Conservation (phyloP, 2,797 vertebrate genomes). For the Acipenser ruthenus region DNA sequence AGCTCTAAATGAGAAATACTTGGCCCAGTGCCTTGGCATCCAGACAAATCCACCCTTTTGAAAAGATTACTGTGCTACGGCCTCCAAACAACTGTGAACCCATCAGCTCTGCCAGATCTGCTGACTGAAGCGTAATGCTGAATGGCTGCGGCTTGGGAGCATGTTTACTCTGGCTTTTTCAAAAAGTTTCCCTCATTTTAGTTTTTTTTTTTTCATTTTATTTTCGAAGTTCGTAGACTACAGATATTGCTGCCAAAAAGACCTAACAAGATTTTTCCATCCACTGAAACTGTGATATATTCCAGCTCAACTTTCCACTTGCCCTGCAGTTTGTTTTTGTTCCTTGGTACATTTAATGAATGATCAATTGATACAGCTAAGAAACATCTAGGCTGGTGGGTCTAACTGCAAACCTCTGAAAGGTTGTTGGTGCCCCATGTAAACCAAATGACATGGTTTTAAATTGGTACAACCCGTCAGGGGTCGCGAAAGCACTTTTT, state of each 20-base stretch:
- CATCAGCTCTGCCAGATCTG: conserved; percentile 56
- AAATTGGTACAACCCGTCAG: no score
- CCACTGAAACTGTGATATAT: conserved; percentile 24
- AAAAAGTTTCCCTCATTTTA: conserved; percentile 54
- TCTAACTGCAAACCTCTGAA: conserved; percentile 12
- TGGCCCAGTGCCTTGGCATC: conserved; percentile 59
- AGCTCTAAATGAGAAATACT: conserved; percentile 68
- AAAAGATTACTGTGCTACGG: conserved; percentile 66
- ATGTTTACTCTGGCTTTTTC: conserved; percentile 53
- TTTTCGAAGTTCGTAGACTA: conserved; percentile 24
- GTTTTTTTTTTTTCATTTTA: conserved; percentile 27
- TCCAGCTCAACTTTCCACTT: conserved; percentile 21
- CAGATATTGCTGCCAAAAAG: conserved; percentile 44
- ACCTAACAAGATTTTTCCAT: conserved; percentile 47
- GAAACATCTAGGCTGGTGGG: conserved; percentile 41
- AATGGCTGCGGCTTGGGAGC: conserved; percentile 40
- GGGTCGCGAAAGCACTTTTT: no score
- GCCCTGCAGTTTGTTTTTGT: conserved; percentile 47
- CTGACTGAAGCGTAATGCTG: conserved; percentile 59
- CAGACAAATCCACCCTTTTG: conserved; percentile 64
- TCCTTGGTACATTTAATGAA: conserved; percentile 47
- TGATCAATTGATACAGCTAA: conserved; percentile 53
- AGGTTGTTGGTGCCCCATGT: no score
- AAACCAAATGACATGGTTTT: no score
- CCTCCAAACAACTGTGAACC: conserved; percentile 32